Conservation (phyloP, 2,113 vertebrate genomes). For the Nothobranchius furzeri region DNA sequence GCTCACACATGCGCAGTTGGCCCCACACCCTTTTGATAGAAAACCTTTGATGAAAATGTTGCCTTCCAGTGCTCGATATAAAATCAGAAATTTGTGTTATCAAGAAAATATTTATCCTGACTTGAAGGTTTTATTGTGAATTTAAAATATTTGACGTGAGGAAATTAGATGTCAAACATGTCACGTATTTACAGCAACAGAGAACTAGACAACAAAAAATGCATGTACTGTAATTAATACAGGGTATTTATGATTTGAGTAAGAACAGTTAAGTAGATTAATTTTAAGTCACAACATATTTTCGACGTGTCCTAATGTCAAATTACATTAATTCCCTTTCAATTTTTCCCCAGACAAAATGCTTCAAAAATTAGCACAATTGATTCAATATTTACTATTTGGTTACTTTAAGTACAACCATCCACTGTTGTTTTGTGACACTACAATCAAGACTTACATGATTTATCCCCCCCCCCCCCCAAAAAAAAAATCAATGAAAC, state of each 20-base stretch:
- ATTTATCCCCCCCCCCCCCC: too few relatives aligned
- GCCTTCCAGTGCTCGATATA: conserved; percentile 14
- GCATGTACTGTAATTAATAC: too few relatives aligned
- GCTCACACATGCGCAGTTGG: conserved; percentile 69
- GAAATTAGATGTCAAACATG: too few relatives aligned
- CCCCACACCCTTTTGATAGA: conserved; percentile 28
- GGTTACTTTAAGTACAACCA: background rate
- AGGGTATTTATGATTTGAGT: too few relatives aligned
- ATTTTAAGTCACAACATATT: background rate
- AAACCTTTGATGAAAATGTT: conserved; percentile 14
- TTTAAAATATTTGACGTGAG: too few relatives aligned
- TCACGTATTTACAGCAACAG: too few relatives aligned
- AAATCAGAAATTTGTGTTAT: background rate
- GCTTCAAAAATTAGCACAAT: background rate
- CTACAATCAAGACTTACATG: background rate
- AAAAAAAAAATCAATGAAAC: background rate
- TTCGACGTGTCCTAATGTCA: too few relatives aligned
- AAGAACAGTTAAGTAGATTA: background rate
- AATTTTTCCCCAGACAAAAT: background rate
- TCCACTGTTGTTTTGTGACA: background rate
- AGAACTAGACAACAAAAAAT: too few relatives aligned
- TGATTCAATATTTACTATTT: background rate
- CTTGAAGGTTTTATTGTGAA: too few relatives aligned
- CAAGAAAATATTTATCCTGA: too few relatives aligned
- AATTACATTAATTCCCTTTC: too few relatives aligned